Percentiles rank a stretch among this genome's conserved stretches.
Evolutionary conservation across 1,140 invertebrate genomes (phyloP).

Genomic region (Drosophila erecta): DNA sequence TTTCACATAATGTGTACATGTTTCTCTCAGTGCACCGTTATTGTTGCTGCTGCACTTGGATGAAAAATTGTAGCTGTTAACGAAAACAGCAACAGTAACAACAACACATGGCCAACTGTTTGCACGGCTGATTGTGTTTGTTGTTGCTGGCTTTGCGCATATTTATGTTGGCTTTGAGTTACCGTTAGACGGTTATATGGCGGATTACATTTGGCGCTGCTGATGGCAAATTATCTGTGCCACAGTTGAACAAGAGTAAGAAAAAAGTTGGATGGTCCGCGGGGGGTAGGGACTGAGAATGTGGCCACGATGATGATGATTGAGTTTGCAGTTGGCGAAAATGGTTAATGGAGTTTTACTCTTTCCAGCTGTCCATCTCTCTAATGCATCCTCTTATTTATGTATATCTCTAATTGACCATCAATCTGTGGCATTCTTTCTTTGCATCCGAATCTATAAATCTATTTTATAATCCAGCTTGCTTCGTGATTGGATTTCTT

Average conservation of each 20-base stretch:
- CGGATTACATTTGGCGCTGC: conserved; percentile 80
- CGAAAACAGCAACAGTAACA: conserved; percentile 44
- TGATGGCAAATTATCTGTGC: conserved; percentile 77
- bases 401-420: conserved; percentile 43
- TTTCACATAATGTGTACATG: too few relatives aligned
- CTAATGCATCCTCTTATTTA: conserved; percentile 46
- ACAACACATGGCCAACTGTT: conserved; percentile 59
- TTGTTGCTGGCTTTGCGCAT: conserved; percentile 63
- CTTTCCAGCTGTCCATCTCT: conserved; percentile 32
- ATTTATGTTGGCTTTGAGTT: conserved; percentile 81
- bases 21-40: conserved; percentile 27
- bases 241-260: conserved; percentile 35
- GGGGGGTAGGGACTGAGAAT: conserved; percentile 25
- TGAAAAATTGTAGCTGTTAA: conserved; percentile 79
- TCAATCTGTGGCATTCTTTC: conserved; percentile 31
- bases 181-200: conserved; percentile 80
- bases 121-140: conserved; percentile 64
- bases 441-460: conserved; percentile 15
- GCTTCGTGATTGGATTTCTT: conserved; percentile 1
- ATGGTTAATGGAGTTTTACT: conserved; percentile 33
- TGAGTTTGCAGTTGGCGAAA: conserved; percentile 38
- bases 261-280: neutral
- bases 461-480: conserved; percentile 22
- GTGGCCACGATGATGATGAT: conserved; percentile 47
- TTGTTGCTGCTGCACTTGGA: conserved; percentile 59